Evolutionary conservation across 2,113 vertebrate species (phyloP), one percentile per base, ranked within the genome.

Genomic region (Pterocles gutturalis): DNA sequence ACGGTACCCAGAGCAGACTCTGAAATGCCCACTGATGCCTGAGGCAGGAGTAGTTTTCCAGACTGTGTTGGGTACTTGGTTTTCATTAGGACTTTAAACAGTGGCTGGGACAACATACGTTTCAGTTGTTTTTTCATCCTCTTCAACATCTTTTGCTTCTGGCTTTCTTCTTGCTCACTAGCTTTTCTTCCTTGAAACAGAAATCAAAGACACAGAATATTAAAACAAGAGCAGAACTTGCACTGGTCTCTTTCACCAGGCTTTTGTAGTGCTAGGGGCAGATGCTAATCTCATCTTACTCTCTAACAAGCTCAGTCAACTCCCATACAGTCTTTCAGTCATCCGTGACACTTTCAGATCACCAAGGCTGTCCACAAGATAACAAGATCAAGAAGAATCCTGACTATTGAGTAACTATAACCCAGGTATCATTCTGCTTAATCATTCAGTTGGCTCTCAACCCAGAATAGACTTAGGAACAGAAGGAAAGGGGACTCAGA

Each of bases 61-160:
- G 99, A 99, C 94, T 99, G 98, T 20, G 99, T 99, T 10, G 99
- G 99, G 60, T 99, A 99, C 94, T 98, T 99, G 61, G 99, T 99
- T 96, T 99, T 99, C 92, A 98, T 98, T 48, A 97, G 43, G 17
- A 97, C 97, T 95, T 98, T 99, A 90, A 99, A 99, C 26, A 99
- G 72, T 0, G 99, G 99, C 91, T 99, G 99, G 4, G 98, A 98
- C 62, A 99, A 97, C 94, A 99, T 89, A 51, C 95, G 95, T 96
- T 99, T 99, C 46, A 99, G 97, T 61, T 99, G 99, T 85, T 98
- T 99, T 96, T 99, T 99, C 98, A 99, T 98, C 29, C 97, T 95
- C 67, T 99, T 99, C 80, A 99, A 94, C 94, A 98, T 97, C 97
- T 97, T 99, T 90, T 99, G 98, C 94, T 99, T 98, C 90, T 98